phyloP scores from a whole-genome alignment of 2,113 vertebrate genomes.

The Mystacornis crossleyi region DNA sequence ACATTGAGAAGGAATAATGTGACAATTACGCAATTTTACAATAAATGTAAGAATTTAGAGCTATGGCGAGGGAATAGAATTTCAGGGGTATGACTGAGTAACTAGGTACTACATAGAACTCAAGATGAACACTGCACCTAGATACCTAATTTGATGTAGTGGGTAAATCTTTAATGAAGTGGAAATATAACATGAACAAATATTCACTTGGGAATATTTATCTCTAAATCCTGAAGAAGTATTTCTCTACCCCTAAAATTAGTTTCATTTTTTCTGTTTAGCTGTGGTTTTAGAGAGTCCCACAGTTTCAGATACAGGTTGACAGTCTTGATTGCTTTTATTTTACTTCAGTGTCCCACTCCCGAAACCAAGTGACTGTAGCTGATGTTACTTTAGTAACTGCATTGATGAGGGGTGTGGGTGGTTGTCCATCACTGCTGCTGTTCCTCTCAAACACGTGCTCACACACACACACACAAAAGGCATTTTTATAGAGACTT shows the following conservation, averaged over 20 bases:
- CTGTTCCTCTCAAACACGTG: background rate
- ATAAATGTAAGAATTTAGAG: background rate
- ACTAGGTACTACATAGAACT: background rate
- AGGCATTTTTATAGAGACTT: background rate
- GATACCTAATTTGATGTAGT: background rate
- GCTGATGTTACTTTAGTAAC: background rate
- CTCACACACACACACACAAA: background rate
- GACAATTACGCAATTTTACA: background rate
- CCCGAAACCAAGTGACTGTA: fast-evolving
- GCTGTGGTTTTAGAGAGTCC: background rate
- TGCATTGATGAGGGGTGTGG: fast-evolving
- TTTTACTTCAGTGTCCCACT: background rate
- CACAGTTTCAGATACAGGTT: background rate
- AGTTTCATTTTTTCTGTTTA: background rate
- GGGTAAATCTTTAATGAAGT: background rate
- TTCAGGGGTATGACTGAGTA: background rate
- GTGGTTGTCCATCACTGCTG: background rate
- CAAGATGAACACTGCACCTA: background rate
- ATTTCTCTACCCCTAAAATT: background rate
- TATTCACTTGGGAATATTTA: background rate
- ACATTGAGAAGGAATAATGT: background rate
- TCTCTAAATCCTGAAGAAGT: background rate
- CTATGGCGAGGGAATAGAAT: background rate
- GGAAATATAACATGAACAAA: background rate
- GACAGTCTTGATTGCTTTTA: background rate